These are phyloP conservation scores for Muraenolepis orangiensis DNA, from an alignment of 2,797 vertebrate species.

Conservation along the genomic window DNA sequence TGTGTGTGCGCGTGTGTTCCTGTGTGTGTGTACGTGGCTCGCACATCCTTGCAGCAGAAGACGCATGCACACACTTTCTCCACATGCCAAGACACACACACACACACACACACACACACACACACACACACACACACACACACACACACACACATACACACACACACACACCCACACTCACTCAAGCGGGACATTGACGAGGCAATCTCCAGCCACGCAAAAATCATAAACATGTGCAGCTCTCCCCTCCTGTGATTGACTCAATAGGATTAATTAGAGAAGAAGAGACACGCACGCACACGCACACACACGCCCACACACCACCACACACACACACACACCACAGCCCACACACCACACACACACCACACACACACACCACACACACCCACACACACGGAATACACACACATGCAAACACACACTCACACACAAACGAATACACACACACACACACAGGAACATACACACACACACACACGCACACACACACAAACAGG, in stretches of 20 bases:
- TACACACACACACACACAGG: too few relatives aligned
- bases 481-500: background rate
- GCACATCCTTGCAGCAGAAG: background rate
- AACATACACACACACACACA: background rate
- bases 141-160: too few relatives aligned
- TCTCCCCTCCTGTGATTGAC: background rate
- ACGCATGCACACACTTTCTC: constrained; percentile 14
- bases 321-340: constrained; percentile 16
- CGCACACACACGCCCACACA: too few relatives aligned
- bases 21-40: too few relatives aligned
- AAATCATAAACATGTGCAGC: background rate
- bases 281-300: background rate
- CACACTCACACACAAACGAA: too few relatives aligned
- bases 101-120: too few relatives aligned
- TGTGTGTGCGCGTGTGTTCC: too few relatives aligned
- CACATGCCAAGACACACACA: background rate
- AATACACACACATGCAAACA: background rate
- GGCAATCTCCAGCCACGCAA: too few relatives aligned
- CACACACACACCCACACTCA: too few relatives aligned
- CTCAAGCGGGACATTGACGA: background rate
- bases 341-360: constrained; percentile 7
- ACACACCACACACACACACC: constrained; percentile 2
- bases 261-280: background rate
- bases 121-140: too few relatives aligned
- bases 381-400: constrained; percentile 17